Evolutionary conservation across 2,797 vertebrate genomes (phyloP), one percentile per base, ranked within the genome.

Genomic region (Anguilla anguilla): DNA sequence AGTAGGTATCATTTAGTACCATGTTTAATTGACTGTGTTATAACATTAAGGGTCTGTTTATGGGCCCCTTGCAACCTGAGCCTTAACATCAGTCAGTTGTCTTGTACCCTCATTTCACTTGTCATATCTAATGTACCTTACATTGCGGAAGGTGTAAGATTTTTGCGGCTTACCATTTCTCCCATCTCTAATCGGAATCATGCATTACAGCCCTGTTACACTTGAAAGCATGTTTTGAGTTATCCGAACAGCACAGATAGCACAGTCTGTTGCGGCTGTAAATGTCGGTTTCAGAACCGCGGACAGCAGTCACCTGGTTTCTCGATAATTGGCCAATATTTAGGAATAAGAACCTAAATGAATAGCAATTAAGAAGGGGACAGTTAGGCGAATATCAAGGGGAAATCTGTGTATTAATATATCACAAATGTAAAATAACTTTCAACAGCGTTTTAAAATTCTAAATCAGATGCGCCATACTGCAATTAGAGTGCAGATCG

Each of bases 251-350:
- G 43, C 6, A 25, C 77, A 81, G 31, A 3, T 35, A 74, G 69
- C 69, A 74, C 35, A 59, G 77, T 11, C 39, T 46, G 39, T 49
- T 51, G 79, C 46, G 13, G 19, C 74, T 69, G 81, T 57, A 3
- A 46, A 46, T 46, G 43, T 46, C 74, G 22, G 77, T 88, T 93
- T 95, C 94, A 95, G 94, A 88, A 95, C 94, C 91, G 89, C 57
- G 94, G 94, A 95, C 91, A 95, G 94, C 90, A 83, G 3, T 88
- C 55, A 46, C 59, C 19, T 46, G 49, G 35, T 83, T 72, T 49
- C 72, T 74, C 85, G 35, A 35, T 81, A 59, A 59, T 55, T 81
- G 85, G 57, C 3, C 84, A 64, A 43, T 43, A 43, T 11, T 0
- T 28, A 39, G n/a, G n/a, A 79, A 35, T 55, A 13, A 25, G 35